Conservation (phyloP, 1,140 invertebrate species). For the Steinernema khuongi region DNA sequence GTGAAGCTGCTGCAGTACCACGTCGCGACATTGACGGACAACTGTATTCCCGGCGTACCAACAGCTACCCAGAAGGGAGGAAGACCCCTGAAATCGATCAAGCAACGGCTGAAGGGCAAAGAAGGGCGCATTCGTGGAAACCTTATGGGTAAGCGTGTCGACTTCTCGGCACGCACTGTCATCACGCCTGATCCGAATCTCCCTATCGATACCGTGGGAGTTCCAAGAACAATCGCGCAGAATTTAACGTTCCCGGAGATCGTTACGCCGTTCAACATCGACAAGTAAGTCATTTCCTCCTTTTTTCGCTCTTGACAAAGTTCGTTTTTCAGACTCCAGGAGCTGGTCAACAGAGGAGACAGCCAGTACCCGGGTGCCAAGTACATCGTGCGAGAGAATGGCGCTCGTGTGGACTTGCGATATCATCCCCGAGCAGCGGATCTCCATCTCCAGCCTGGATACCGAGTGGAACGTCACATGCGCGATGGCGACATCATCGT, state of each 20-base stretch:
- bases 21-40: constrained; percentile 93
- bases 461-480: constrained; percentile 94
- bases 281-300: constrained; percentile 64
- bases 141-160: constrained; percentile 99
- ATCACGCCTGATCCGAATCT: constrained; percentile 99
- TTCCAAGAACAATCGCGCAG: constrained; percentile 93
- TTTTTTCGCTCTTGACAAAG: constrained; percentile 16
- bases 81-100: constrained; percentile 93
- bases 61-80: constrained; percentile 97
- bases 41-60: constrained; percentile 95
- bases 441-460: constrained; percentile 94
- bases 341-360: constrained; percentile 87
- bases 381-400: constrained; percentile 96
- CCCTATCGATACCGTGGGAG: constrained; percentile 95
- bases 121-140: constrained; percentile 97
- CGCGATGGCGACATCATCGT: constrained; percentile 96
- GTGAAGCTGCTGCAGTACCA: constrained; percentile 98
- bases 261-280: constrained; percentile 98
- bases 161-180: constrained; percentile 97
- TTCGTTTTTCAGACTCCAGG: constrained; percentile 74
- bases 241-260: constrained; percentile 99
- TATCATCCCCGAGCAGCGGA: constrained; percentile 98
- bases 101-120: constrained; percentile 73
- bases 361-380: constrained; percentile 98
- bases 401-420: constrained; percentile 91